phyloP scores from a whole-genome alignment of 64 coral and sea anemone species.

The Cladopsammia gracilis region DNA sequence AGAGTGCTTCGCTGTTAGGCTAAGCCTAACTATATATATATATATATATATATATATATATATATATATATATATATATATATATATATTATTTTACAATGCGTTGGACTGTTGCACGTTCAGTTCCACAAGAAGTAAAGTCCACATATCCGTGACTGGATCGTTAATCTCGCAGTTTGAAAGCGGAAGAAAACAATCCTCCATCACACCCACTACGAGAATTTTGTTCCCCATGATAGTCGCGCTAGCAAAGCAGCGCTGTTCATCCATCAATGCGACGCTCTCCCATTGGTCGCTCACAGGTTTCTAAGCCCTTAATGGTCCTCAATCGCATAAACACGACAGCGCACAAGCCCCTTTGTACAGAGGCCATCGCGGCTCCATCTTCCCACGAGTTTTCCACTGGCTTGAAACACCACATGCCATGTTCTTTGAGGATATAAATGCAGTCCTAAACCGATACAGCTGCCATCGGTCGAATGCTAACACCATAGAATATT shows the following conservation, averaged over 20 bases:
- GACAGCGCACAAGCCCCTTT: slow-evolving; percentile 19
- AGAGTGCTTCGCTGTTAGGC: too few species aligned
- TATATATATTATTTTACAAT: too few species aligned
- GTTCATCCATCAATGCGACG: slow-evolving; percentile 10
- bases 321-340: slow-evolving; percentile 17
- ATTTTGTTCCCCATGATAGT: slow-evolving; percentile 39
- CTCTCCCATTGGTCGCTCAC: not conserved
- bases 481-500: not conserved
- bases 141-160: slow-evolving; percentile 23
- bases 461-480: slow-evolving; percentile 4
- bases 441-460: not conserved
- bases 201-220: slow-evolving; percentile 5
- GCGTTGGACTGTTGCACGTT: slow-evolving; percentile 13
- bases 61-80: too few species aligned
- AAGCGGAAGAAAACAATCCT: slow-evolving; percentile 8
- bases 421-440: slow-evolving; percentile 2
- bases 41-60: too few species aligned
- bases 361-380: not conserved
- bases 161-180: slow-evolving; percentile 40
- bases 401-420: not conserved
- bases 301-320: slow-evolving; percentile 4
- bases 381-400: not conserved
- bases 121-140: not conserved
- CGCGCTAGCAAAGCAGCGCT: slow-evolving; percentile 6
- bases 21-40: too few species aligned